Evolutionary conservation across 2,113 vertebrate genomes (phyloP), one percentile per base, ranked within the genome.

Genomic region (Ictidomys tridecemlineatus): DNA sequence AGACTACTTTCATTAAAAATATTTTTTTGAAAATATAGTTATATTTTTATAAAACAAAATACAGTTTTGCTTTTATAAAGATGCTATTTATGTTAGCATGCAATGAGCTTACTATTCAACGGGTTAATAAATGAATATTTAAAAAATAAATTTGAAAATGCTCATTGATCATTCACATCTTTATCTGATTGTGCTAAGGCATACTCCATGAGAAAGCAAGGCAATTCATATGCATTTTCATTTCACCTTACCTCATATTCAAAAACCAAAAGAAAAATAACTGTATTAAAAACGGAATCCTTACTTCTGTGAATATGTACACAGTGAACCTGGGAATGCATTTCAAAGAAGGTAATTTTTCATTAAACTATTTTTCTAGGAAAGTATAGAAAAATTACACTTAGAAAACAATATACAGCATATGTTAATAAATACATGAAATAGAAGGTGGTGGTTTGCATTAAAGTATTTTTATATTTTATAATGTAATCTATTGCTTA

Each of bases 31-130:
- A 91, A 95, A 77, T 67, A 79, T 20, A 37, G 14, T 65, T 76
- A 24, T 18, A 3, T 72, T 91, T 89, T 84, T 56, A 65, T 70
- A 93, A 94, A 77, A 63, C 61, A 85, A 91, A 96, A 80, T 51
- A 79, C 9, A 37, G 14, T 76, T 76, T 26, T 18, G 4, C 67
- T 91, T 89, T 87, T 48, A 72, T 70, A 93, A 94, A 77, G 5
- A 32, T 84, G 10, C n/a, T 67, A 48, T 86, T 89, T 89, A 83
- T 69, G 8, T 83, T 79, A 83, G n/a, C 16, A 69, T n/a, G 30
- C 48, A 83, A 85, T 87, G 30, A 67, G 1, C 13, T 58, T 61
- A 48, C 22, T 51, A 20, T 48, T 24, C 37, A 76, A 80, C 30
- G 24, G 8, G 30, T 56, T 88, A 53, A 26, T 74, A 78, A 93